Conservation (phyloP, 1,140 invertebrate species). For the Spodoptera frugiperda region DNA sequence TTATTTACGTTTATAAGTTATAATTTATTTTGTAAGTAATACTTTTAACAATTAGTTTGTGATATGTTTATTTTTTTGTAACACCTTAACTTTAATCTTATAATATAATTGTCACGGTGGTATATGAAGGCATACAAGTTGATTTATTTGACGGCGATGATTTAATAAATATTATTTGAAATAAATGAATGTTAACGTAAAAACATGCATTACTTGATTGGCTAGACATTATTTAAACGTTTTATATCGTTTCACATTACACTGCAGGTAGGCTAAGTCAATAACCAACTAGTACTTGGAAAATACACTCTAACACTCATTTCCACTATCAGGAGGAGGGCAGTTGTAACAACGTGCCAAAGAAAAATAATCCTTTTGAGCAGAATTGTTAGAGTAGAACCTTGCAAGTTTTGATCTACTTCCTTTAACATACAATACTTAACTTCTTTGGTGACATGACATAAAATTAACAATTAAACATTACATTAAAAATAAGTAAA, state of each 20-base stretch:
- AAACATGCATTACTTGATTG: no score
- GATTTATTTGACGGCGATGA: slow-evolving; percentile 22
- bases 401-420: no score
- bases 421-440: background rate
- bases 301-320: no score
- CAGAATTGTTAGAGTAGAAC: no score
- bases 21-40: slow-evolving; percentile 20
- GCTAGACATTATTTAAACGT: no score
- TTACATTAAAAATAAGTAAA: background rate
- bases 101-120: slow-evolving; percentile 51
- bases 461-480: background rate
- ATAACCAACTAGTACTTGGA: no score
- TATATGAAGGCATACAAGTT: slow-evolving; percentile 47
- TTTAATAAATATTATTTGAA: background rate
- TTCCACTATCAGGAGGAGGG: no score
- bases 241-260: no score
- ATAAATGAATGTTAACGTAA: no score
- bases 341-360: no score
- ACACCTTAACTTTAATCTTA: slow-evolving; percentile 53
- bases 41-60: slow-evolving; percentile 50
- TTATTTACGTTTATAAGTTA: slow-evolving; percentile 18
- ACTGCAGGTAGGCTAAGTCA: no score
- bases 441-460: slow-evolving; percentile 1
- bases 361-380: no score
- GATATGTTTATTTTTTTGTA: slow-evolving; percentile 54